Evolutionary conservation across 2,113 vertebrate genomes (phyloP).

Genomic region (Mastomys natalensis): DNA sequence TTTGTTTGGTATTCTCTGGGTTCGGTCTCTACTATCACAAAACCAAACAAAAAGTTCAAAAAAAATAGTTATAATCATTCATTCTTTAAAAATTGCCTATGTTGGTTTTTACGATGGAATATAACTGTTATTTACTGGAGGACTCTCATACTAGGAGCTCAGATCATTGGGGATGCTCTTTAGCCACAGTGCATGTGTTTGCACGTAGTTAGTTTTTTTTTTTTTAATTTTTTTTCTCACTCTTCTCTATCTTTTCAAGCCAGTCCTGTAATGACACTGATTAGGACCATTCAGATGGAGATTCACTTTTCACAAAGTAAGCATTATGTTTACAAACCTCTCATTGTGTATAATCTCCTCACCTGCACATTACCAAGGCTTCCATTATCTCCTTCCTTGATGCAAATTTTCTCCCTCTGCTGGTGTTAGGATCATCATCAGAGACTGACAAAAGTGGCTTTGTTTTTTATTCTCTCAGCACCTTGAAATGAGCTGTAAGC

Average conservation of each 20-base stretch:
- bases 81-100: not conserved
- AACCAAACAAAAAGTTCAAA: not conserved
- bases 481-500: slow-evolving; percentile 19
- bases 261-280: not conserved
- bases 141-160: not conserved
- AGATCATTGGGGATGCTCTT: not conserved
- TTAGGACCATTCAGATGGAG: slow-evolving; percentile 8
- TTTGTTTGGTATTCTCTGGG: not conserved
- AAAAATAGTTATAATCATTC: not conserved
- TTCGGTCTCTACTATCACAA: not conserved
- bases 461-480: not conserved
- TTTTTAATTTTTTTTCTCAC: not conserved
- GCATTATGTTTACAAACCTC: not conserved
- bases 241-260: not conserved
- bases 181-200: not conserved
- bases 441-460: not conserved
- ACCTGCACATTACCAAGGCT: not conserved
- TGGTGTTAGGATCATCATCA: not conserved
- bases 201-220: not conserved
- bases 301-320: slow-evolving; percentile 19
- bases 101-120: not conserved
- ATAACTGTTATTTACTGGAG: not conserved
- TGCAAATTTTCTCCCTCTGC: not conserved
- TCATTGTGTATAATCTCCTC: slow-evolving; percentile 25
- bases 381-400: not conserved